phyloP scores from a whole-genome alignment of 2,797 vertebrate genomes.

The Karalla daura region DNA sequence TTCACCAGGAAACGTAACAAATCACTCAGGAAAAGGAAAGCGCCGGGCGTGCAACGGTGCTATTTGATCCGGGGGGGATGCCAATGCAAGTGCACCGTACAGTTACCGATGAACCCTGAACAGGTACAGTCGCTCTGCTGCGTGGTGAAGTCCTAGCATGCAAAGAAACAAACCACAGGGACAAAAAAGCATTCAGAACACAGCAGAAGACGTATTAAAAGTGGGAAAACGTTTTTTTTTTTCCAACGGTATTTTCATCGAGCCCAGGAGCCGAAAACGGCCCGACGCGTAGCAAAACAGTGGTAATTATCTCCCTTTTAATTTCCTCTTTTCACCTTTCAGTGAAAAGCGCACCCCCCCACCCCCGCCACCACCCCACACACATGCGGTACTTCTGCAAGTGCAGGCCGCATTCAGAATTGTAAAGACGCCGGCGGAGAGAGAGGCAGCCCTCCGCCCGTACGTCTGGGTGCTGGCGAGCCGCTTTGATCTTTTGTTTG shows the following conservation, averaged over 20 bases:
- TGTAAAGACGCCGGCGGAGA: conserved; percentile 31
- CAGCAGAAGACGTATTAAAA: conserved; percentile 21
- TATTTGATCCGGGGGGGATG: too few relatives aligned
- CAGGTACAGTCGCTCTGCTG: not conserved
- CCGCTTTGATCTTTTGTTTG: conserved; percentile 65
- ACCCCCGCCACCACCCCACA: conserved; percentile 4
- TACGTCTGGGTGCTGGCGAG: conserved; percentile 32
- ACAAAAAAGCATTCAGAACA: conserved; percentile 12
- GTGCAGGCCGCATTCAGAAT: conserved; percentile 45
- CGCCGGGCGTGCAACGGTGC: too few relatives aligned
- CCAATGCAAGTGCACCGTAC: too few relatives aligned
- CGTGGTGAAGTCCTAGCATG: not conserved
- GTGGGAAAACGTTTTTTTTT: not conserved
- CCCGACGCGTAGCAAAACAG: conserved; percentile 31
- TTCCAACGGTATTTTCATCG: conserved; percentile 4
- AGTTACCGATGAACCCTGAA: too few relatives aligned
- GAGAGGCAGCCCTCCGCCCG: conserved; percentile 27
- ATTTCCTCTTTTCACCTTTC: conserved; percentile 44
- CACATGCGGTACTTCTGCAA: conserved; percentile 17
- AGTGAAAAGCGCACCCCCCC: too few relatives aligned
- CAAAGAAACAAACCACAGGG: not conserved
- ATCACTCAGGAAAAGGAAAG: too few relatives aligned
- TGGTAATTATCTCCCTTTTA: conserved; percentile 25
- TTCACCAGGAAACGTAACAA: too few relatives aligned
- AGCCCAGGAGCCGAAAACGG: not conserved